A percentile compares a stretch with the other conserved stretches of the same genome.
Conservation (phyloP, 2,113 vertebrate genomes). For the Antechinus flavipes region DNA sequence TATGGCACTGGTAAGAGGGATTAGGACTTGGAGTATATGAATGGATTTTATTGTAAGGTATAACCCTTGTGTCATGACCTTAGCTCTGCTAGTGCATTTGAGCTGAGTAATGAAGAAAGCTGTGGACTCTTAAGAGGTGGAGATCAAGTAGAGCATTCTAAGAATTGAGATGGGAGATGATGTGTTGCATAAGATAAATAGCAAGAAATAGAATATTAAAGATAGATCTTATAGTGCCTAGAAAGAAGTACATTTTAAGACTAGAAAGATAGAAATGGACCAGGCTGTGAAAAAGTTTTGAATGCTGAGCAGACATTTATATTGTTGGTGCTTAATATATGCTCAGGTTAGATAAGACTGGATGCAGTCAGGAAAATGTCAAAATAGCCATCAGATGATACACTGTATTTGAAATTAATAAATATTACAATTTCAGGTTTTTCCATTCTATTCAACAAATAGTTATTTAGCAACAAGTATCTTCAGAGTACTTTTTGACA, state of each 20-base stretch:
- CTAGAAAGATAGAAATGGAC: not conserved
- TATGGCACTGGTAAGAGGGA: too few species aligned
- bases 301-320: not conserved
- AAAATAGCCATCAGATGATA: not conserved
- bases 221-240: not conserved
- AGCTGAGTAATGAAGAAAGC: not conserved
- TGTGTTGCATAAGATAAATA: not conserved
- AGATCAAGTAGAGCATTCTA: not conserved
- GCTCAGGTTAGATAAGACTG: not conserved
- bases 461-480: not conserved
- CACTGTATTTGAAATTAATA: not conserved
- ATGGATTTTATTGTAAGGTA: too few species aligned
- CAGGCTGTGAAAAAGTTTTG: not conserved
- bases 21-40: too few species aligned
- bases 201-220: not conserved
- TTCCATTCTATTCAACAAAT: not conserved
- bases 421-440: not conserved
- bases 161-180: not conserved
- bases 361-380: not conserved
- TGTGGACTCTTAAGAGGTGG: not conserved
- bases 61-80: too few species aligned
- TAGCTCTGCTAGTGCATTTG: not conserved
- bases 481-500: not conserved
- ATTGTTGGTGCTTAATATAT: not conserved
- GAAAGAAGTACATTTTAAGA: not conserved